Conservation (phyloP, 2,888 invertebrate species). For the Caenorhabditis sulstoni region DNA sequence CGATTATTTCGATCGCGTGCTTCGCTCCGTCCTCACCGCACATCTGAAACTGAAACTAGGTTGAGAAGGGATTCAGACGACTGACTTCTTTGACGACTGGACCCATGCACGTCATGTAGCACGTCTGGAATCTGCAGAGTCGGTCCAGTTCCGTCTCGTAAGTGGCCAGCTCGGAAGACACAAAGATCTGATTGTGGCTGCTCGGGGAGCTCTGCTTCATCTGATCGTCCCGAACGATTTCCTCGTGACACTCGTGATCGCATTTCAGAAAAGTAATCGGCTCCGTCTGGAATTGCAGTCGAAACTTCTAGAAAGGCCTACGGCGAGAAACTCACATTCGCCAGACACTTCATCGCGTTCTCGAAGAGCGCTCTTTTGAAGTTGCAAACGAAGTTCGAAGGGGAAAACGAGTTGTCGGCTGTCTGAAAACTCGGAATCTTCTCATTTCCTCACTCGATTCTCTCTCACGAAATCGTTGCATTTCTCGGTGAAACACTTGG, state of each 20-base stretch:
- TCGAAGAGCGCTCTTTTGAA: conserved; percentile 74
- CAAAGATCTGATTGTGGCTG: conserved; percentile 64
- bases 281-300: conserved; percentile 61
- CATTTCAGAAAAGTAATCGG: conserved; percentile 79
- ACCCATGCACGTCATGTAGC: conserved; percentile 73
- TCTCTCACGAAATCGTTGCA: conserved; percentile 75
- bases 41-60: conserved; percentile 59
- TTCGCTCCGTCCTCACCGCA: conserved; percentile 69
- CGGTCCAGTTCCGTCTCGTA: conserved; percentile 76
- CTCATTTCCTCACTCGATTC: background rate
- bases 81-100: conserved; percentile 71
- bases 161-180: conserved; percentile 66
- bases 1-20: conserved; percentile 69
- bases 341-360: conserved; percentile 49
- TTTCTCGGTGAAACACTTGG: conserved; percentile 75
- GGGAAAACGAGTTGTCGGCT: conserved; percentile 78
- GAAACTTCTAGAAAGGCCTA: background rate
- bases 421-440: conserved; percentile 70
- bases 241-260: conserved; percentile 76
- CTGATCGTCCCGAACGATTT: conserved; percentile 48
- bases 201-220: conserved; percentile 15
- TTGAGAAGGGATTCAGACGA: background rate
- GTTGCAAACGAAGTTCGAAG: conserved; percentile 78
- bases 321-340: conserved; percentile 28
- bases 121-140: conserved; percentile 76